These are phyloP conservation scores for Machimus atricapillus DNA, from an alignment of 2,888 invertebrate species.

Conservation along the genomic window DNA sequence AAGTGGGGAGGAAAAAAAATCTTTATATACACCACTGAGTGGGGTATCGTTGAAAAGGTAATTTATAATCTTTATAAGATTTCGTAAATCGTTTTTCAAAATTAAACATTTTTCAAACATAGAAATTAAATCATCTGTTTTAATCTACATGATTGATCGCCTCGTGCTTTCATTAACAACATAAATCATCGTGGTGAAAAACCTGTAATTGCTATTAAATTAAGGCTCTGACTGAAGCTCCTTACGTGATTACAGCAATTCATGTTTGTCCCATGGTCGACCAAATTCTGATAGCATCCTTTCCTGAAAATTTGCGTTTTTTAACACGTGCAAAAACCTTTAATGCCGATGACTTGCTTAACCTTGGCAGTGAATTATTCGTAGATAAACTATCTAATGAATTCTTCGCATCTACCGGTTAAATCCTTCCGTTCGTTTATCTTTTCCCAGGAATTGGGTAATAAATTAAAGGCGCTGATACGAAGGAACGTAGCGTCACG, in stretches of 20 bases:
- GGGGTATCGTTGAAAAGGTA: no score
- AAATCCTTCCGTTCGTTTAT: constrained; percentile 16
- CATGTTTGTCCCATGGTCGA: background rate
- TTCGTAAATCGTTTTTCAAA: no score
- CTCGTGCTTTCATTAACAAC: background rate
- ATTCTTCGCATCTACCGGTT: background rate
- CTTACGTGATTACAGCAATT: background rate
- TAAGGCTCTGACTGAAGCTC: background rate
- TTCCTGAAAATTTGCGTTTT: background rate
- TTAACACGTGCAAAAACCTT: background rate
- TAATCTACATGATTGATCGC: background rate
- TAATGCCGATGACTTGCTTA: background rate
- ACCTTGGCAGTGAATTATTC: constrained; percentile 26
- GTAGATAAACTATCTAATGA: constrained; percentile 6
- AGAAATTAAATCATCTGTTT: background rate
- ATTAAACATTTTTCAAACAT: no score
- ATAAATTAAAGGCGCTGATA: constrained; percentile 30
- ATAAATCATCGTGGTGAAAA: background rate
- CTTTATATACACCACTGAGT: no score
- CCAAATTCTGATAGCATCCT: background rate
- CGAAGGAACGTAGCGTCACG: background rate
- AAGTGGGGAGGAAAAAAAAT: no score
- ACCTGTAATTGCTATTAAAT: background rate
- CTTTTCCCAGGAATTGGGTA: background rate
- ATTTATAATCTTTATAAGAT: no score